Percentiles rank a stretch among this genome's conserved stretches.
Conservation (phyloP, 2,888 invertebrate species). For the Toxonevra muliebris region DNA sequence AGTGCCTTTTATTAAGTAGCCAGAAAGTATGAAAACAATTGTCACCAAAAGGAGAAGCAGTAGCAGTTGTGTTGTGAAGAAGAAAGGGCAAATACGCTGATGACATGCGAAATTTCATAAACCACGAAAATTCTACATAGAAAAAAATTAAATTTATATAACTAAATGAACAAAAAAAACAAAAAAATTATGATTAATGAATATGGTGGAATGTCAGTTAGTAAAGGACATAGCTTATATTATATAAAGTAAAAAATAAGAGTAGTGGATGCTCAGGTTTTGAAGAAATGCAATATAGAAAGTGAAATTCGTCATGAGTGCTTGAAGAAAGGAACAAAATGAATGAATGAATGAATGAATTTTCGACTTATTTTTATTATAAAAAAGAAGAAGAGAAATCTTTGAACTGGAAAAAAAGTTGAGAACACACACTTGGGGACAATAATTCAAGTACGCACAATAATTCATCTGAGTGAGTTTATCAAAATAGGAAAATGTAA, state of each 20-base stretch:
- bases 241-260: neutral
- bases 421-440: too few relatives aligned
- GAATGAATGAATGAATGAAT: too few relatives aligned
- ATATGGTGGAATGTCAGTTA: neutral
- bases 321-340: too few relatives aligned
- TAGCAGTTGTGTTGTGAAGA: neutral
- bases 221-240: neutral
- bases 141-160: neutral
- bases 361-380: too few relatives aligned
- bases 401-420: too few relatives aligned
- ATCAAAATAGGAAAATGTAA: too few relatives aligned
- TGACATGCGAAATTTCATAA: conserved; percentile 1
- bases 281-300: neutral
- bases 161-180: neutral
- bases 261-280: neutral
- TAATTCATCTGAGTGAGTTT: too few relatives aligned
- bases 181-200: conserved; percentile 6
- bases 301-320: conserved; percentile 3
- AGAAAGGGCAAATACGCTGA: neutral
- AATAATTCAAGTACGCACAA: too few relatives aligned
- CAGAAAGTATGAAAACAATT: neutral
- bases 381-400: too few relatives aligned
- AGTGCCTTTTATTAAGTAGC: neutral
- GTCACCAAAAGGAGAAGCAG: neutral
- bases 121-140: neutral